Evolutionary conservation across 2,113 vertebrate genomes (phyloP).

Genomic region (Miniopterus natalensis): DNA sequence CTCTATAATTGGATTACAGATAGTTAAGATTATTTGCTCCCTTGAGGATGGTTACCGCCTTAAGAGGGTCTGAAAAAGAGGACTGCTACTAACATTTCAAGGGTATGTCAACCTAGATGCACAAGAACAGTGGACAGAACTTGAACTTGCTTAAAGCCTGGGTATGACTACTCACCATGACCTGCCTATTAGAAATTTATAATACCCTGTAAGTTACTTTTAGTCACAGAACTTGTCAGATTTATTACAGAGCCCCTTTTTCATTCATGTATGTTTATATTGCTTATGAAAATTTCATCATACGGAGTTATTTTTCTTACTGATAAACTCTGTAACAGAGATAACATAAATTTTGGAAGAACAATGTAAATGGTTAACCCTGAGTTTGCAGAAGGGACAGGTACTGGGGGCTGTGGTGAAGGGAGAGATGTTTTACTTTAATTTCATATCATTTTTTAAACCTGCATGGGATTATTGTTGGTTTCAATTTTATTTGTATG

Average conservation of each 20-base stretch:
- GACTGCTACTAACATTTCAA: not conserved
- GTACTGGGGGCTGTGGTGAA: too few species aligned
- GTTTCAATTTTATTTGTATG: not conserved
- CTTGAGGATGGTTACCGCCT: not conserved
- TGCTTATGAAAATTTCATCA: not conserved
- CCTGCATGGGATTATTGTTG: not conserved
- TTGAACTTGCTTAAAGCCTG: not conserved
- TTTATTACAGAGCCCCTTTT: not conserved
- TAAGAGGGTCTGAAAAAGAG: not conserved
- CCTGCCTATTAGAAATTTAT: not conserved
- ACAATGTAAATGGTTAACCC: too few species aligned
- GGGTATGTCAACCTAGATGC: not conserved
- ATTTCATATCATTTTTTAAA: not conserved
- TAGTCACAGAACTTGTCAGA: not conserved
- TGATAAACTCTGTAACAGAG: not conserved
- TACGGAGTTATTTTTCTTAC: not conserved
- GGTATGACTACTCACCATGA: not conserved
- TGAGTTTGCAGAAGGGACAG: too few species aligned
- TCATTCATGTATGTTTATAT: not conserved
- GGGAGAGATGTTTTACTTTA: not conserved
- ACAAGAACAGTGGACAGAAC: not conserved
- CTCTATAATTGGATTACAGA: not conserved
- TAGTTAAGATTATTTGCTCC: not conserved
- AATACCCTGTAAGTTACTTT: not conserved
- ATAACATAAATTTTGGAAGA: not conserved